Conservation (phyloP, 1,140 invertebrate species). For the Dreissena polymorpha region DNA sequence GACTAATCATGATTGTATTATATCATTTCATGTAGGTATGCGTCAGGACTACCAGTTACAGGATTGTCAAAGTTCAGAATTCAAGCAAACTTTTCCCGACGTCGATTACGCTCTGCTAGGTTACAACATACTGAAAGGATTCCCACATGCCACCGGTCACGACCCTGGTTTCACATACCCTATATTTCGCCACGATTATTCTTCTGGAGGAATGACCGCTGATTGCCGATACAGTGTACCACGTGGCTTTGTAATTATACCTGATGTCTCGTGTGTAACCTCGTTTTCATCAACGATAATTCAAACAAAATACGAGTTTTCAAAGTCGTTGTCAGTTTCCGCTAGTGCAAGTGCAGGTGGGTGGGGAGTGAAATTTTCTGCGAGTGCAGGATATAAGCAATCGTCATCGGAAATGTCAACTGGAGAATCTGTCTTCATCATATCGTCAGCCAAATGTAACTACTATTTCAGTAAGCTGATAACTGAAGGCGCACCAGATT, state of each 20-base stretch:
- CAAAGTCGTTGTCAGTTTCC: constrained; percentile 17
- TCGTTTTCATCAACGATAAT: constrained; percentile 41
- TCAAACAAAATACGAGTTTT: constrained; percentile 38
- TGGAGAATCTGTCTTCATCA: constrained; percentile 29
- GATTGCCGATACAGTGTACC: constrained; percentile 51
- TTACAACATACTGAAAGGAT: constrained; percentile 54
- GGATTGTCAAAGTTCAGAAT: neutral
- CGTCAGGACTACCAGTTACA: neutral
- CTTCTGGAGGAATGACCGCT: neutral
- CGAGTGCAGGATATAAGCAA: constrained; percentile 43
- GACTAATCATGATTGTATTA: too few species aligned
- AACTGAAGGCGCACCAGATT: constrained; percentile 4
- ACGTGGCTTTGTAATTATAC: constrained; percentile 37
- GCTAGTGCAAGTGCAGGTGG: constrained; percentile 24
- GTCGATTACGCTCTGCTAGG: constrained; percentile 49
- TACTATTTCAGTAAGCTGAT: constrained; percentile 47
- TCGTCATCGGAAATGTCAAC: constrained; percentile 12
- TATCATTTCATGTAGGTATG: neutral
- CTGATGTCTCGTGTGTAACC: constrained; percentile 49
- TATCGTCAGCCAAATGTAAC: constrained; percentile 46
- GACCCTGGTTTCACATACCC: constrained; percentile 57
- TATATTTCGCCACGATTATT: constrained; percentile 50
- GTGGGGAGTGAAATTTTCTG: constrained; percentile 40
- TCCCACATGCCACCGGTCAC: constrained; percentile 39
- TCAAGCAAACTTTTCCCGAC: constrained; percentile 46